A percentile compares a stretch with the other conserved stretches of the same genome.
Evolutionary conservation across 1,140 invertebrate species (phyloP).

Genomic region (Babylonia areolata): DNA sequence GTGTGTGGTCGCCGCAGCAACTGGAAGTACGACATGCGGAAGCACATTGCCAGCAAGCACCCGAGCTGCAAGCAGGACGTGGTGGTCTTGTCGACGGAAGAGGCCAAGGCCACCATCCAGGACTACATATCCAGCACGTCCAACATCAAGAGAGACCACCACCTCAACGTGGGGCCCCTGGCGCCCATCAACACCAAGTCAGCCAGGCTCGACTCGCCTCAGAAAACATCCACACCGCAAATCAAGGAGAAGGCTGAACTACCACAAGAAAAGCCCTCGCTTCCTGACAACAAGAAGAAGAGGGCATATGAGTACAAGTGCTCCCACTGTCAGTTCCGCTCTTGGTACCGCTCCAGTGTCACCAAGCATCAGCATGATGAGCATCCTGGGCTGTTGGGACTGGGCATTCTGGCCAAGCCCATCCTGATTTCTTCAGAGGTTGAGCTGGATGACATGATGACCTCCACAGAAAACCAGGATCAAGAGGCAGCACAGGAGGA

Average conservation of each 20-base stretch:
- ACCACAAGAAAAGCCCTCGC: not conserved
- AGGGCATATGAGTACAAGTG: slow-evolving; percentile 76
- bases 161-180: slow-evolving; percentile 49
- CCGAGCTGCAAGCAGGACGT: slow-evolving; percentile 62
- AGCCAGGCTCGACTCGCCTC: not conserved
- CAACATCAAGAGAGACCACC: slow-evolving; percentile 62
- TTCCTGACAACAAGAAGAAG: not conserved
- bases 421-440: not conserved
- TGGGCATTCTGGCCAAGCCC: slow-evolving; percentile 78
- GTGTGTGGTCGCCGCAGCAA: slow-evolving; percentile 71
- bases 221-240: too few relatives aligned
- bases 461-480: slow-evolving; percentile 85
- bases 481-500: slow-evolving; percentile 80
- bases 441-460: not conserved
- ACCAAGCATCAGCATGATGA: slow-evolving; percentile 92
- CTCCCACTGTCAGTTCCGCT: slow-evolving; percentile 90
- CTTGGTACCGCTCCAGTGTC: slow-evolving; percentile 87
- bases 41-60: slow-evolving; percentile 73
- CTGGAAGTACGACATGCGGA: slow-evolving; percentile 75
- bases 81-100: slow-evolving; percentile 66
- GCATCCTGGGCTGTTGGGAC: slow-evolving; percentile 85
- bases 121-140: slow-evolving; percentile 67
- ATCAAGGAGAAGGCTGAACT: not conserved
- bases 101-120: slow-evolving; percentile 72
- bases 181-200: not conserved